Base-by-base conservation (phyloP, 2,113 vertebrate species). In the Ictalurus punctatus region DNA sequence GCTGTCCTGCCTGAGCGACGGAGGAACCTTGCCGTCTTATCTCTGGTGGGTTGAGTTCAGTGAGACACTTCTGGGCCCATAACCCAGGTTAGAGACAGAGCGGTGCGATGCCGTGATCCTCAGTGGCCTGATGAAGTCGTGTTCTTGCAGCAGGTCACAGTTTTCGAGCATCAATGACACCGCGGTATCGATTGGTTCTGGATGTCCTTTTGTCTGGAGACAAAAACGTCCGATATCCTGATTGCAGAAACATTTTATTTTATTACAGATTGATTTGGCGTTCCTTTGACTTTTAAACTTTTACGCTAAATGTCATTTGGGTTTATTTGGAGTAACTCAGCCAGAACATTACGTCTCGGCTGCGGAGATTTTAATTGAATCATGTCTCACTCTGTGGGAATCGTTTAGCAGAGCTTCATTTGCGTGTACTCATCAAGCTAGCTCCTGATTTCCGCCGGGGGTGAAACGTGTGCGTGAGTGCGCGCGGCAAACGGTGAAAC, bases 1-100 rank as follows among this genome's bases (percentile, higher is more conserved):
- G 88, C 30, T 86, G 84, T 89, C 88, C 88, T 81, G 71, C 34
- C 44, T 85, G 81, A 78, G 54, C 59, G 40, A 63, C 23, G n/a
- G 67, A 71, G 83, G 83, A 61, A 27, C 69, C 56, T 40, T 56
- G 69, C 81, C 37, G 27, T 76, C 67, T 73, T 56, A 13, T 56
- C 83, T 85, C 83, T 27, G 10, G 44, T 85, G 83, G 58, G 27
- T 58, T 69, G 88, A 67, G 54, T 16, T 89, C 69, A 89, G 74
- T 67, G 73, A 89, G 83, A 80, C 30, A 12, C 23, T 54, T 54
- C 34, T 23, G 48, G 74, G 19, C 21, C 61, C 56, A 2, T 83
- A 19, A n/a, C 8, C 6, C 27, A 12, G 30, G 80, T 61, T 0
- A 30, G 65, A 1, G 65, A 69, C 6, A 27, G 63, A 65, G 25